Base-by-base conservation (phyloP, 92 coral and sea anemone species). In the Phenganax subtilis region DNA sequence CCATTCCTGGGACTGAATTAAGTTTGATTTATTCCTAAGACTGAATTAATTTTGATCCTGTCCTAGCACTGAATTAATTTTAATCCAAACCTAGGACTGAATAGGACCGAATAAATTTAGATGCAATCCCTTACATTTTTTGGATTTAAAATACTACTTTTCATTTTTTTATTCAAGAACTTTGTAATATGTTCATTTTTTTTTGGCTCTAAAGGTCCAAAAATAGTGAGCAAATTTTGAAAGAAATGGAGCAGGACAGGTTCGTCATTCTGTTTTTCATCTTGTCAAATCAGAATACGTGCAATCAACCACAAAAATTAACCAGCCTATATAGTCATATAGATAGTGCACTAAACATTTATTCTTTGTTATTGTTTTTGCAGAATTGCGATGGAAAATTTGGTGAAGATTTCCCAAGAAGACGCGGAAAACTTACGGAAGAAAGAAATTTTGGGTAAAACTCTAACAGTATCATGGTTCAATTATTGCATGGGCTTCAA, bases 241-340 rank as follows among this genome's bases (percentile, higher is more conserved):
- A 92, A 64, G 90, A 90, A 72, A 14, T 94, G 88, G 98, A 92
- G 75, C 89, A 81, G 75, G 96, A 94, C 75, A 91, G 97, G 97
- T 93, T 58, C 58, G 59, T 72, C 29, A 61, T 15, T 8, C 5
- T 9, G 65, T 78, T 60, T 0, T 60, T 57, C 11, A 79, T 57
- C 55, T 6, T 56, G 31, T 57, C 12, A 0, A 54, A 7, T 53
- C 25, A 20, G 25, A 20, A 20, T 20, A 25, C 78, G 78, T 73
- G 56, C 79, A 51, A 55, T 74, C 12, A 0, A 16, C 20, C 12
- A 17, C 12, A 16, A 55, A 11, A 47, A 15, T 9, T 29, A 37
- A 25, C 47, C 5, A 37, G 47, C 47, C 47, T 37, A 5, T 37
- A 37, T 37, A 37, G 47, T 5, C 47, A 5, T 5, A 37, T 1